phyloP scores from a whole-genome alignment of 2,888 invertebrate genomes.

The Ecdyonurus torrentis region DNA sequence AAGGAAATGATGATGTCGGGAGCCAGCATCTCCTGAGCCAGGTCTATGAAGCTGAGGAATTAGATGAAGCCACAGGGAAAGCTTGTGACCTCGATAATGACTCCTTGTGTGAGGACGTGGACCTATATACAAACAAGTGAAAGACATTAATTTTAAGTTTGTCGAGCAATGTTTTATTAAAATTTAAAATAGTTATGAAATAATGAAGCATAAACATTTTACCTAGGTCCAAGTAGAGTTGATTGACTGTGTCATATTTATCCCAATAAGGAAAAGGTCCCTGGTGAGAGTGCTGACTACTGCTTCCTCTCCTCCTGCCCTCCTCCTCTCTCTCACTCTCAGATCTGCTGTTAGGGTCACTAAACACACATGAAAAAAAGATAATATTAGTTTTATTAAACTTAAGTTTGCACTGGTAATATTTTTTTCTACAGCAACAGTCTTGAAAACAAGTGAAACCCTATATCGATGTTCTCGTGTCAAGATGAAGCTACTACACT shows the following conservation, averaged over 20 bases:
- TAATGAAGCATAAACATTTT: no score
- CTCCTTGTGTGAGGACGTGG: conserved; percentile 62
- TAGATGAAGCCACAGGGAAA: conserved; percentile 82
- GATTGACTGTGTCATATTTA: conserved; percentile 78
- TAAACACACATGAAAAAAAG: no score
- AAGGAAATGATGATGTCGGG: conserved; percentile 76
- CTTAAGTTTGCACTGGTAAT: no score
- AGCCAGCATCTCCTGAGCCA: conserved; percentile 64
- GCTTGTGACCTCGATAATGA: conserved; percentile 86
- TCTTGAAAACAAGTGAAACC: no score
- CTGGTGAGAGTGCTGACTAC: conserved; percentile 20
- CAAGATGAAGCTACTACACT: no score
- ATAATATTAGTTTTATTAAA: no score
- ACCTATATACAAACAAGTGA: no score
- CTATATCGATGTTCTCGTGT: no score
- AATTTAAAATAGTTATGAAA: no score
- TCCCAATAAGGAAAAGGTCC: conserved; percentile 66
- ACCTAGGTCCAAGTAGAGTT: conserved; percentile 56
- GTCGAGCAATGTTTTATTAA: not conserved
- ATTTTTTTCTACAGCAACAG: no score
- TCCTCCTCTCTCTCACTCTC: not conserved
- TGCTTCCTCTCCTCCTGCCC: not conserved
- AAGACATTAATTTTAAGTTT: not conserved
- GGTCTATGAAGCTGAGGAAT: conserved; percentile 80
- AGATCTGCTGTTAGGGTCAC: not conserved